Conservation (phyloP, 2,113 vertebrate genomes). For the Hypocryptadius cinnamomeus region DNA sequence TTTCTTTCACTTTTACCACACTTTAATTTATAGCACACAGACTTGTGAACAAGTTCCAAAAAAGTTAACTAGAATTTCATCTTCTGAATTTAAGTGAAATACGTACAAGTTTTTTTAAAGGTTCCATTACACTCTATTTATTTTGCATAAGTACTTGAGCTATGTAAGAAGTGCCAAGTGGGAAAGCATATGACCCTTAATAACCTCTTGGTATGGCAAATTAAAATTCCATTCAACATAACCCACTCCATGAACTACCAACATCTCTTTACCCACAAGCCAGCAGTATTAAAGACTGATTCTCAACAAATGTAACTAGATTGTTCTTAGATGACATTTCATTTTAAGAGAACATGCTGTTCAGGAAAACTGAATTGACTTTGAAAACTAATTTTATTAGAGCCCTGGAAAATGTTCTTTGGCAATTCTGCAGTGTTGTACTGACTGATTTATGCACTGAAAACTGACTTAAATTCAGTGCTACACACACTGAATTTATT, state of each 20-base stretch:
- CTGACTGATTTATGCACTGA: neutral
- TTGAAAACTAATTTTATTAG: conserved; percentile 2
- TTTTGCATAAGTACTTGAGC: neutral
- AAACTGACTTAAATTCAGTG: neutral
- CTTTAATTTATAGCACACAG: neutral
- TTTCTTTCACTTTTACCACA: neutral
- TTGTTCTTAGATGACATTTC: neutral
- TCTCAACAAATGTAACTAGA: neutral
- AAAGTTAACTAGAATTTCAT: neutral
- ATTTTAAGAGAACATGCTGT: neutral
- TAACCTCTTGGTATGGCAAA: neutral
- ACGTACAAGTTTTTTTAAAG: neutral
- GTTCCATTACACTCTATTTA: neutral
- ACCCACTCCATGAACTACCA: neutral
- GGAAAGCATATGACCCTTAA: neutral
- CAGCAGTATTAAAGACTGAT: neutral
- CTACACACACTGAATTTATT: neutral
- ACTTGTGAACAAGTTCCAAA: neutral
- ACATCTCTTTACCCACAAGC: neutral
- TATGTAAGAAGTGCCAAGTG: neutral
- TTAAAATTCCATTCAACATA: neutral
- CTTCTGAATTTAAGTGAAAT: neutral
- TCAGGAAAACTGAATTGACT: neutral
- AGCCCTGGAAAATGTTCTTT: neutral
- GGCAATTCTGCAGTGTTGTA: neutral